phyloP scores from a whole-genome alignment of 1,140 invertebrate species.

The Magallana gigas region DNA sequence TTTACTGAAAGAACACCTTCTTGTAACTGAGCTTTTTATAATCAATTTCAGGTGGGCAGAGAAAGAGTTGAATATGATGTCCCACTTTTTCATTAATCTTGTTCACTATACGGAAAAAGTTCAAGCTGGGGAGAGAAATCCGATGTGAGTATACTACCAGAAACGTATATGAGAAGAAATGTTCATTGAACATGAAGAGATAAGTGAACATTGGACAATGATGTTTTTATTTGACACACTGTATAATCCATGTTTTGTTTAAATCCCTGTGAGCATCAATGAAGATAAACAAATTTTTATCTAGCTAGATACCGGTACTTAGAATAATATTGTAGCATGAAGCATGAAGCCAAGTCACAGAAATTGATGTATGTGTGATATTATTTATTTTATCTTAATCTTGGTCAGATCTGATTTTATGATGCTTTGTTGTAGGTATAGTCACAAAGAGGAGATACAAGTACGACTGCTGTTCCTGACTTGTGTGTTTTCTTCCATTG shows the following conservation, averaged over 20 bases:
- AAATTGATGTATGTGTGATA: no score
- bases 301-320: no score
- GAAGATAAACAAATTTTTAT: no score
- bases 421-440: conserved; percentile 81
- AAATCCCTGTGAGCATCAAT: no score
- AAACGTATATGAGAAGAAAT: no score
- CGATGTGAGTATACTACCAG: conserved; percentile 65
- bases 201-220: no score
- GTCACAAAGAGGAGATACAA: conserved; percentile 93
- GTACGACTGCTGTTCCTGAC: conserved; percentile 94
- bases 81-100: conserved; percentile 92
- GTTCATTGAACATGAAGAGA: no score
- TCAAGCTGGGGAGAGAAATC: conserved; percentile 52
- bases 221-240: no score
- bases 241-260: no score
- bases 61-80: conserved; percentile 93
- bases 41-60: conserved; percentile 88
- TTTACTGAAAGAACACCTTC: conserved; percentile 54
- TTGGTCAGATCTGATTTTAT: background rate
- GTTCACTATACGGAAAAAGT: conserved; percentile 78
- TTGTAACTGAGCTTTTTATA: background rate
- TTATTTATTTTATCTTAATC: no score
- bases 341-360: no score
- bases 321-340: no score
- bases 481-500: conserved; percentile 93